Evolutionary conservation across 2,888 invertebrate genomes (phyloP).

Genomic region (Erpobdella octoculata): DNA sequence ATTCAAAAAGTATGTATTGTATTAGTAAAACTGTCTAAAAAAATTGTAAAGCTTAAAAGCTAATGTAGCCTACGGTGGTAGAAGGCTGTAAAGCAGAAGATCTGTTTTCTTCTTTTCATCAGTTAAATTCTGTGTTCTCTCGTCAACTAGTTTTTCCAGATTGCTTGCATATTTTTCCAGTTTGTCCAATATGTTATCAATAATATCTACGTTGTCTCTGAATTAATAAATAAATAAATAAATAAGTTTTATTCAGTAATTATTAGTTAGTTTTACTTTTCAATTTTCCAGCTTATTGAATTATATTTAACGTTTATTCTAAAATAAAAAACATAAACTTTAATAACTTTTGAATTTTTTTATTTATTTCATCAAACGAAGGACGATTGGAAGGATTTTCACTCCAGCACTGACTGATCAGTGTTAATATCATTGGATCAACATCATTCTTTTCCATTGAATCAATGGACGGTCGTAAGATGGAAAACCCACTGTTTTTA

Average conservation of each 20-base stretch:
- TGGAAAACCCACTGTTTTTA: neutral
- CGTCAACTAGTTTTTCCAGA: constrained; percentile 8
- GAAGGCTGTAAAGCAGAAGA: neutral
- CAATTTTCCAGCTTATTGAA: too few relatives aligned
- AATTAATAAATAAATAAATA: too few relatives aligned
- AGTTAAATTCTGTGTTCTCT: constrained; percentile 16
- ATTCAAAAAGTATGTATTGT: too few relatives aligned
- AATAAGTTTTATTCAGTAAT: too few relatives aligned
- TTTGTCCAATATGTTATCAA: constrained; percentile 18
- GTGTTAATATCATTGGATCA: neutral
- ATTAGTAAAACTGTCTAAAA: too few relatives aligned
- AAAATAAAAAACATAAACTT: too few relatives aligned
- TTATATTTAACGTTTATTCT: too few relatives aligned
- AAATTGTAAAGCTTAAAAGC: too few relatives aligned
- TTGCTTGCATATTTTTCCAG: constrained; percentile 25
- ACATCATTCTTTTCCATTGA: neutral
- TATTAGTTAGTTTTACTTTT: too few relatives aligned
- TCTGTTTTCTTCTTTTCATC: constrained; percentile 24
- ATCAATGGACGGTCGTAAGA: neutral
- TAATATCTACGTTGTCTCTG: constrained; percentile 3
- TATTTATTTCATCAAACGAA: constrained; percentile 12
- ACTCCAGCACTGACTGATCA: constrained; percentile 30
- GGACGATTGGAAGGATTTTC: constrained; percentile 28
- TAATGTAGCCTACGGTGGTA: too few relatives aligned
- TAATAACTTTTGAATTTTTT: neutral